Conservation (phyloP, 2,797 vertebrate genomes). For the Pitangus sulphuratus region DNA sequence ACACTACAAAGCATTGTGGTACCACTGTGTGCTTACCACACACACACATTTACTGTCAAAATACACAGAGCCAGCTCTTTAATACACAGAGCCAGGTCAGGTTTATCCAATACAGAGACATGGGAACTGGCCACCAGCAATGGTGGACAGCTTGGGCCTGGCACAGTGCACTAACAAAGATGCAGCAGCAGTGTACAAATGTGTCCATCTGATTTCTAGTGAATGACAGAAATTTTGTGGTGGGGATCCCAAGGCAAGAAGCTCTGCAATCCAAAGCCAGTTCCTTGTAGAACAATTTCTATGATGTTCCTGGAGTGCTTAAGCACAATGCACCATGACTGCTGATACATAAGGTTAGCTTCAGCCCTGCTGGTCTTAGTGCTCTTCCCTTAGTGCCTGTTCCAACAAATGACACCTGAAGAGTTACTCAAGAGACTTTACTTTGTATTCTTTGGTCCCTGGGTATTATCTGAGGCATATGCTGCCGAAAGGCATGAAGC, state of each 20-base stretch:
- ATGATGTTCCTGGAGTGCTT: not conserved
- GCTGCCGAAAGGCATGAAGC: not conserved
- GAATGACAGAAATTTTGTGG: not conserved
- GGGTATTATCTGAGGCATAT: not conserved
- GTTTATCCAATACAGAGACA: not conserved
- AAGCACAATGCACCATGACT: fast-evolving
- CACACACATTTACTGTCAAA: not conserved
- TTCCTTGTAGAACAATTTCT: not conserved
- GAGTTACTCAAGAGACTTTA: not conserved
- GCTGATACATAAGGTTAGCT: not conserved
- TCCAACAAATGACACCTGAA: not conserved
- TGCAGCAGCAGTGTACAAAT: not conserved
- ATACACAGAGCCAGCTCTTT: not conserved
- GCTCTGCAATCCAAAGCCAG: not conserved
- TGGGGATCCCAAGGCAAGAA: not conserved
- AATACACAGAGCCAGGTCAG: not conserved
- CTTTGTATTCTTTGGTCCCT: not conserved
- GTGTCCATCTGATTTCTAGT: not conserved
- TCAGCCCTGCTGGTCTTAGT: not conserved
- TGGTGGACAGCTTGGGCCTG: not conserved
- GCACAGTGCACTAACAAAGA: not conserved
- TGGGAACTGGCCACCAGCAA: not conserved
- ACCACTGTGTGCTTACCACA: not conserved
- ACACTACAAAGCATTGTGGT: not conserved
- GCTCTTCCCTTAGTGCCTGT: not conserved